These are phyloP conservation scores for Calliopum simillimum DNA, from an alignment of 2,888 invertebrate species.

Conservation along the genomic window DNA sequence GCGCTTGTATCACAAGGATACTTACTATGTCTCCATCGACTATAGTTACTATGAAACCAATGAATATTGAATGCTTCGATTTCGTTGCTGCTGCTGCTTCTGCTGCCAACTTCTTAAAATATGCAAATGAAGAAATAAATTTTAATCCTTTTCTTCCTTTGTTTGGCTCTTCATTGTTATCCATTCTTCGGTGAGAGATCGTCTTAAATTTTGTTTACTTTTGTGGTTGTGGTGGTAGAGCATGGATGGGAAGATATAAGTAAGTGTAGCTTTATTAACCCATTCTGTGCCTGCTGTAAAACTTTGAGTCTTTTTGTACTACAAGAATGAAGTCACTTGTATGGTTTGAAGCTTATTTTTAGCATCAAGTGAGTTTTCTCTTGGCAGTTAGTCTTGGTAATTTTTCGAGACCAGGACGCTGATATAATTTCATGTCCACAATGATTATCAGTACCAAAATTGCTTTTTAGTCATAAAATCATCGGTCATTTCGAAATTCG, in stretches of 20 bases:
- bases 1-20: background rate
- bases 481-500: too few relatives aligned
- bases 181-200: background rate
- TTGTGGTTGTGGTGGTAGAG: background rate
- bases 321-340: too few relatives aligned
- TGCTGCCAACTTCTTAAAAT: constrained; percentile 65
- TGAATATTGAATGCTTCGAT: constrained; percentile 50
- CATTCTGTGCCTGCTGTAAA: background rate
- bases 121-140: constrained; percentile 69
- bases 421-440: too few relatives aligned
- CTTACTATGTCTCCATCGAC: background rate
- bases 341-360: too few relatives aligned
- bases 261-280: background rate
- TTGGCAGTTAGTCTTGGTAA: too few relatives aligned
- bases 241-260: too few relatives aligned
- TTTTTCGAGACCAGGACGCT: too few relatives aligned
- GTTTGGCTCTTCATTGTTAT: background rate
- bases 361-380: too few relatives aligned
- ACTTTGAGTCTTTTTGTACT: too few relatives aligned
- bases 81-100: constrained; percentile 36
- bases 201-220: constrained; percentile 11
- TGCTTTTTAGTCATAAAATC: too few relatives aligned
- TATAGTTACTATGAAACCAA: constrained; percentile 32
- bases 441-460: too few relatives aligned
- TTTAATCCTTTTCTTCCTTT: constrained; percentile 53